Evolutionary conservation across 1,140 invertebrate species (phyloP).

Genomic region (Hypothenemus hampei): DNA sequence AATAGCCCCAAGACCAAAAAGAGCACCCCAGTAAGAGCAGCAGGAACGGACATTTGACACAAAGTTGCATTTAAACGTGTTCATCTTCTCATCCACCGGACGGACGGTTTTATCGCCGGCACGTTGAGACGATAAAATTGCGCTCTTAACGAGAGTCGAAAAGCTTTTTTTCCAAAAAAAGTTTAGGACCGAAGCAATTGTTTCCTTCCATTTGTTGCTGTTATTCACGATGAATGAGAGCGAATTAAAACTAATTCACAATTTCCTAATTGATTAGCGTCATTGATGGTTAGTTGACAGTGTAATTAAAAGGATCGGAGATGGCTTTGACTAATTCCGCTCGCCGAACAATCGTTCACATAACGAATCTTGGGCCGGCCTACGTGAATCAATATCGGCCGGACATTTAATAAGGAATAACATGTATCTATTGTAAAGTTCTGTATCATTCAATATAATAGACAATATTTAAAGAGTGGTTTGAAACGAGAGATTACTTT

Average conservation of each 20-base stretch:
- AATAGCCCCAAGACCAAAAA: no score
- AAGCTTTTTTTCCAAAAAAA: no score
- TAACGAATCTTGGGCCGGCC: slow-evolving; percentile 7
- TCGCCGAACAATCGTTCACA: slow-evolving; percentile 27
- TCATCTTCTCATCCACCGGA: no score
- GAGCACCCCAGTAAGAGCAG: no score
- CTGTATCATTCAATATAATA: neutral
- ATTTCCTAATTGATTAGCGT: slow-evolving; percentile 42
- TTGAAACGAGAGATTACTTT: neutral
- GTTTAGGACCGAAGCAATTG: no score
- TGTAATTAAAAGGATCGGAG: slow-evolving; percentile 40
- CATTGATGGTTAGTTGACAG: slow-evolving; percentile 39
- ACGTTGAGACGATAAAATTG: no score
- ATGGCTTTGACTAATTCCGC: slow-evolving; percentile 40
- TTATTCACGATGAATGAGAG: no score
- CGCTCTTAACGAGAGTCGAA: no score
- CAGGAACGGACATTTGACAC: no score
- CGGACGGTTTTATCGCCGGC: no score
- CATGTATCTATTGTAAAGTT: neutral
- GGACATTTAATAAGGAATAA: neutral
- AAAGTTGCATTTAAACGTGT: no score
- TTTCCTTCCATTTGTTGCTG: no score
- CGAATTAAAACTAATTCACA: slow-evolving; percentile 38
- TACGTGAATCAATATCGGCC: neutral
- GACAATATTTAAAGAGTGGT: neutral